Evolutionary conservation across 2,888 invertebrate genomes (phyloP), one percentile per base, ranked within the genome.

Genomic region (Caenorhabditis macrosperma): DNA sequence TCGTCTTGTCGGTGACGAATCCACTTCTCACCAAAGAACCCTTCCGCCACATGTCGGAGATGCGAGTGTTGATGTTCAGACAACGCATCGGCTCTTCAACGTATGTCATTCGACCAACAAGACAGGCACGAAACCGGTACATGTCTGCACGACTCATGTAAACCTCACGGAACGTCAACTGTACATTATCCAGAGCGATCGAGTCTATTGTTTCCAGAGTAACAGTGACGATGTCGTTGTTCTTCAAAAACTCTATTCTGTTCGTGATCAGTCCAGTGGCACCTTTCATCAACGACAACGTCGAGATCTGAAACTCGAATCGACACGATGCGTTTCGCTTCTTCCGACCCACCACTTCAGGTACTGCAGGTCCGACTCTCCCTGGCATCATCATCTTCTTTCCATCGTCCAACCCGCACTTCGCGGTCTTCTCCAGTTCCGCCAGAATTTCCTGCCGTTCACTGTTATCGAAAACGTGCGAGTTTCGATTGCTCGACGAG

Each of bases 91-190:
- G 67, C 9, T 75, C 75, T 2, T 78, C 80, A 20, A 72, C 67
- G 50, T 83, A 82, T 0, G 82, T 82, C 91, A 97, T 96, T 26
- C 71, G 59, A 20, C 95, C 92, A 93, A 97, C 95, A 93, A 99
- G 92, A 91, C 94, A 94, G 85, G 95, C 95, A 91, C 96, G 96
- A 30, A 98, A 92, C 63, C 97, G 93, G 96, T 97, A 98, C 98
- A 99, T 98, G 93, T 99, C 99, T 80, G 97, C 96, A 67, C 99
- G 93, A 15, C 97, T 97, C 93, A 98, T 94, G 90, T 98, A 99
- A 91, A 97, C 96, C 91, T 99, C 98, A 91, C 96, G 96, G 91
- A 98, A 98, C 0, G 96, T 96, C 41, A 99, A 93, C 92, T 99
- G 99, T 59, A 99, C 94, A 0, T 97, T 95, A 92, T 99, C 98